Evolutionary conservation across 1,140 invertebrate genomes (phyloP).

Genomic region (Paraescarpia echinospica): DNA sequence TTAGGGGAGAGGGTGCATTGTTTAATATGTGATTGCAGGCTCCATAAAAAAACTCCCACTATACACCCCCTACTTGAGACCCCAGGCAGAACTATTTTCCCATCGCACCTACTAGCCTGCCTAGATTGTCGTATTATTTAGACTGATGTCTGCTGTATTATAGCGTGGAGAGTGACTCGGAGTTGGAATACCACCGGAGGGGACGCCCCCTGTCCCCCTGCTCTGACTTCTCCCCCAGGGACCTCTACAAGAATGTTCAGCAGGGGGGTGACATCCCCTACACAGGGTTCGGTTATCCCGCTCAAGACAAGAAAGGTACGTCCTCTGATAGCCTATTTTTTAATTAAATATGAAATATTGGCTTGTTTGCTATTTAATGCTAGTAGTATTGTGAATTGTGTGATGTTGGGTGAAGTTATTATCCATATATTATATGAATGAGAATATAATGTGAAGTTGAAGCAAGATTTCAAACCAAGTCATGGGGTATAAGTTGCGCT

Average conservation of each 20-base stretch:
- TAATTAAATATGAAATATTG: background rate
- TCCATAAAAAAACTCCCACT: too few relatives aligned
- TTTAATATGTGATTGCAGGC: too few relatives aligned
- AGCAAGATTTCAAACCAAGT: background rate
- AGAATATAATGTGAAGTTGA: background rate
- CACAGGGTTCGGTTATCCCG: slow-evolving; percentile 64
- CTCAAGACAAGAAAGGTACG: slow-evolving; percentile 68
- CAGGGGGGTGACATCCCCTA: slow-evolving; percentile 77
- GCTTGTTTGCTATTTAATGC: background rate
- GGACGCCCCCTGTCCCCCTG: slow-evolving; percentile 86
- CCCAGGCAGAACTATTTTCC: too few relatives aligned
- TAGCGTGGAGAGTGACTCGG: slow-evolving; percentile 16
- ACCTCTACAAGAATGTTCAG: slow-evolving; percentile 82
- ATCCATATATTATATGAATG: background rate
- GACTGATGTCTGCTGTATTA: background rate
- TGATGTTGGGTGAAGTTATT: background rate
- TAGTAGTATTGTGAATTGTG: background rate
- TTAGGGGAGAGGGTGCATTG: too few relatives aligned
- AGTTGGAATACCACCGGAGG: slow-evolving; percentile 64
- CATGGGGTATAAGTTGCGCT: background rate
- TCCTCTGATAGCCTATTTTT: background rate
- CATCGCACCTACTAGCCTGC: too few relatives aligned
- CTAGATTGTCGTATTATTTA: background rate
- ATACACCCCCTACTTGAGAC: too few relatives aligned
- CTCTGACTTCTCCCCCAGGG: slow-evolving; percentile 62